These are phyloP conservation scores for Patella caerulea DNA, from an alignment of 2,888 invertebrate genomes.

Conservation along the genomic window DNA sequence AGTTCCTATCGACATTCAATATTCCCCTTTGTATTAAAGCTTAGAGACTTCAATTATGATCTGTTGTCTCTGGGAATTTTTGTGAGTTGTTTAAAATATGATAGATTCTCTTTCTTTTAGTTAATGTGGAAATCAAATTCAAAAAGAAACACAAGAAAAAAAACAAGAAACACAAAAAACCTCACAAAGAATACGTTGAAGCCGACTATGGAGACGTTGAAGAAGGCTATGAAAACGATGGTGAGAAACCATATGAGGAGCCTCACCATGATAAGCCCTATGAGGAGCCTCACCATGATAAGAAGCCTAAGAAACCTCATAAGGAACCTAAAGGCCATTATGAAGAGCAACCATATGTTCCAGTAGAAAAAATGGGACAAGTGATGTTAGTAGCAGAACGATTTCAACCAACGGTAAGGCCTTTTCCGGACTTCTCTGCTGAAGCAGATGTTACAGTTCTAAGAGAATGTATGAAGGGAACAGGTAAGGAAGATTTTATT, in stretches of 20 bases:
- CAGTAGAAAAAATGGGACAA: constrained; percentile 38
- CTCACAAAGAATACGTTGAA: not conserved
- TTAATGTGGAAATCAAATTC: too few species aligned
- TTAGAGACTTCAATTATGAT: too few species aligned
- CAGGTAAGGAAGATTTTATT: constrained; percentile 45
- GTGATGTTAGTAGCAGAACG: constrained; percentile 45
- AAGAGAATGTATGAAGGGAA: constrained; percentile 64
- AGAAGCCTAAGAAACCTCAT: not conserved
- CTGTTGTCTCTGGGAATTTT: too few species aligned
- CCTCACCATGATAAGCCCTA: too few species aligned
- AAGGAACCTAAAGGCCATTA: not conserved
- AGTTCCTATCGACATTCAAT: too few species aligned
- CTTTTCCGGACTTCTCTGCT: constrained; percentile 58
- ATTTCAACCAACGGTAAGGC: constrained; percentile 59
- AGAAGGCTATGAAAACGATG: not conserved
- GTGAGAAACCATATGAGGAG: not conserved
- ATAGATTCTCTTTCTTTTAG: too few species aligned
- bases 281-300: too few species aligned
- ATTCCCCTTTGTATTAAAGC: too few species aligned
- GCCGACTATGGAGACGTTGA: not conserved
- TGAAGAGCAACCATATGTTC: not conserved
- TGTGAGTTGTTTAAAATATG: too few species aligned
- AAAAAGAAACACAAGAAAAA: too few species aligned
- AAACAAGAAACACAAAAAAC: too few species aligned
- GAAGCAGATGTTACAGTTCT: constrained; percentile 60